phyloP scores from a whole-genome alignment of 2,113 vertebrate genomes.

The Rhea americana region DNA sequence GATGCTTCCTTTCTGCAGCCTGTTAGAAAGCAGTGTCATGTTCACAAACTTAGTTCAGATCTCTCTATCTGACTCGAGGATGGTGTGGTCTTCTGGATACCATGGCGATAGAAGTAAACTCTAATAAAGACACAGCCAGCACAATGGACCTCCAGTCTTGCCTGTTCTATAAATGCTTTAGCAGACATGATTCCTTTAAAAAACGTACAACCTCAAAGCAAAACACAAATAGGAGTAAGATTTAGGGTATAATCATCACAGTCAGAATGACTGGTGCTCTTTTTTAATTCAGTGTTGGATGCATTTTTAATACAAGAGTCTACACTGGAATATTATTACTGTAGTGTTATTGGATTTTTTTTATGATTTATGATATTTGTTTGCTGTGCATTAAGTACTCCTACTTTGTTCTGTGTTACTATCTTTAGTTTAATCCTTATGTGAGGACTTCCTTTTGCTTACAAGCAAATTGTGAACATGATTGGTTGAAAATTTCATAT shows the following conservation, averaged over 20 bases:
- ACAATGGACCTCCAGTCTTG: background rate
- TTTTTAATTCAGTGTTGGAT: background rate
- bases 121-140: background rate
- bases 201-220: background rate
- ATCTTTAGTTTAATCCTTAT: background rate
- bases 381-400: background rate
- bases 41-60: background rate
- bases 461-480: background rate
- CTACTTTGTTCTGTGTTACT: background rate
- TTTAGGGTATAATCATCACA: background rate
- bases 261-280: background rate
- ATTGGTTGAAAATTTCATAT: background rate
- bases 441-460: background rate
- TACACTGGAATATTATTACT: background rate
- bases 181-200: background rate
- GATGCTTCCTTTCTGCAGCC: background rate
- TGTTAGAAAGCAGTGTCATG: background rate
- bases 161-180: background rate
- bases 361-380: background rate
- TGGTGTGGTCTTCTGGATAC: background rate
- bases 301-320: background rate
- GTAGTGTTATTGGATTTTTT: background rate
- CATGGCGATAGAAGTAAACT: background rate
- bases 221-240: background rate
- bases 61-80: background rate